Evolutionary conservation across 2,888 invertebrate species (phyloP).

Genomic region (Dynastes hyllus): DNA sequence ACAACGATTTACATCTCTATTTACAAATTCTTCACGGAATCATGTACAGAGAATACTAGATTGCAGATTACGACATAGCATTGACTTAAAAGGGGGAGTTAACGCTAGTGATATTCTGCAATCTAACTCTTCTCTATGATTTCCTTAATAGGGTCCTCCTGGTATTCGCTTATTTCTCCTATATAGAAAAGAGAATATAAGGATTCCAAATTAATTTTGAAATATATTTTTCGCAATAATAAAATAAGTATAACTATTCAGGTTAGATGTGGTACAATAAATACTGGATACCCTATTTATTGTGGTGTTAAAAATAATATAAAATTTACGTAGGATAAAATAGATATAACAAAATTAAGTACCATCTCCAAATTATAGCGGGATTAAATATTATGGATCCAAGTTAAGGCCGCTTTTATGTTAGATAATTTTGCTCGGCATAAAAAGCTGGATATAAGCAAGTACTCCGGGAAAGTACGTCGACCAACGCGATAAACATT

Average conservation of each 20-base stretch:
- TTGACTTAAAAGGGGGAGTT: background rate
- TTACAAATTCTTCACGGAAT: constrained; percentile 7
- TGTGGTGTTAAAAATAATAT: background rate
- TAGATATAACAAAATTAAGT: constrained; percentile 9
- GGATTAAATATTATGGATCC: constrained; percentile 74
- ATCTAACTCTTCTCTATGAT: background rate
- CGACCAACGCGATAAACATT: constrained; percentile 67
- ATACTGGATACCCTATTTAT: constrained; percentile 8
- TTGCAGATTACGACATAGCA: background rate
- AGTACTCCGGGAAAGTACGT: constrained; percentile 82
- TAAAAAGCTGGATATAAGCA: constrained; percentile 81
- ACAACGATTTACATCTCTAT: constrained; percentile 32
- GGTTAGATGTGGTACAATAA: background rate
- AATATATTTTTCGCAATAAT: background rate
- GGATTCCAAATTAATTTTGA: background rate
- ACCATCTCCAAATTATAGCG: background rate
- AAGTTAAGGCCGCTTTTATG: constrained; percentile 77
- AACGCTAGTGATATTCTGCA: background rate
- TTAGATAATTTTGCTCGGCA: constrained; percentile 77
- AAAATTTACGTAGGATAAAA: background rate
- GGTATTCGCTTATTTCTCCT: constrained; percentile 22
- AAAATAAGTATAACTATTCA: background rate
- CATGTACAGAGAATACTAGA: background rate
- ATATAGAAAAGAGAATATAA: constrained; percentile 4
- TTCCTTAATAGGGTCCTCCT: background rate